These are phyloP conservation scores for Clepsis dumicolana DNA, from an alignment of 2,888 invertebrate species.

Conservation along the genomic window DNA sequence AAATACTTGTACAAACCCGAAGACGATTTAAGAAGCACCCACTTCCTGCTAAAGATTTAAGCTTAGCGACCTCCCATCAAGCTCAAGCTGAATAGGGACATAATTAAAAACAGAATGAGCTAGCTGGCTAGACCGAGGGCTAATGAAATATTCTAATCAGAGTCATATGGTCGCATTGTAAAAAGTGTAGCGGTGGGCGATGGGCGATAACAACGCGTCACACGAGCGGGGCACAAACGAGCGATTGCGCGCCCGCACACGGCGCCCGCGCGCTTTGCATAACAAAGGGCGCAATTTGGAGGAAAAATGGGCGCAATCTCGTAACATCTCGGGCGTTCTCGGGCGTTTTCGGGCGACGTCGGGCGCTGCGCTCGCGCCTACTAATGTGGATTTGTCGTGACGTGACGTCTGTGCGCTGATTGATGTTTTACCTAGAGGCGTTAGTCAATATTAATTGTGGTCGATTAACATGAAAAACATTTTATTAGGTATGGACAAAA, in stretches of 20 bases:
- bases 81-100: conserved; percentile 52
- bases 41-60: conserved; percentile 41
- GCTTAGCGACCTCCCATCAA: conserved; percentile 60
- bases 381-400: conserved; percentile 53
- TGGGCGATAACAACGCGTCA: conserved; percentile 78
- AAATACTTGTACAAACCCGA: conserved; percentile 20
- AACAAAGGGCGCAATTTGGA: conserved; percentile 85
- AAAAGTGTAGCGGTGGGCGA: conserved; percentile 70
- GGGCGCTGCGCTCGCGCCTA: conserved; percentile 61
- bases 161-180: conserved; percentile 73
- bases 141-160: conserved; percentile 85
- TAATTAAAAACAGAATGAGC: conserved; percentile 71
- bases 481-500: too few species aligned
- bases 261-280: conserved; percentile 84
- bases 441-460: background rate
- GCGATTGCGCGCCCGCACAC: conserved; percentile 82
- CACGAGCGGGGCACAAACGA: conserved; percentile 74
- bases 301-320: conserved; percentile 82
- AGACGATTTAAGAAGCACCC: conserved; percentile 17
- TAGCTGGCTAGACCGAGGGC: conserved; percentile 60
- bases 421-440: conserved; percentile 20
- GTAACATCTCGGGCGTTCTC: conserved; percentile 67
- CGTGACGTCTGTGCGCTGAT: conserved; percentile 31
- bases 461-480: background rate
- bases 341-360: conserved; percentile 57